phyloP scores from a whole-genome alignment of 2,888 invertebrate species.

The Ischnus inquisitorius region DNA sequence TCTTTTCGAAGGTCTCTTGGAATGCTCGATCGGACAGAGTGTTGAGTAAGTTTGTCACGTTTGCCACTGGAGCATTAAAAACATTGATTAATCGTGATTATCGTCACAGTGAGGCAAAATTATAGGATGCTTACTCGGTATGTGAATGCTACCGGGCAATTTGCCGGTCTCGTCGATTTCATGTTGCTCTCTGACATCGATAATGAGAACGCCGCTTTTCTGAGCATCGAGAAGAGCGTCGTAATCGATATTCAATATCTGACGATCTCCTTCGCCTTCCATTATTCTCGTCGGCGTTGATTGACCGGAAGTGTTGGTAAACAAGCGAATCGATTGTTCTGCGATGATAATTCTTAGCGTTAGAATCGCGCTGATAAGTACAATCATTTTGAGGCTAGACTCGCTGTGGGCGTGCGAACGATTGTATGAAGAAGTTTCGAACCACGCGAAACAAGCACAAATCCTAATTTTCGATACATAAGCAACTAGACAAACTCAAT shows the following conservation, averaged over 20 bases:
- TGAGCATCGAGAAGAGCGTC: slow-evolving; percentile 83
- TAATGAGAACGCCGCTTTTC: slow-evolving; percentile 87
- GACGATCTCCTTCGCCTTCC: slow-evolving; percentile 71
- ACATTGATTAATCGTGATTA: background rate
- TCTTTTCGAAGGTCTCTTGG: slow-evolving; percentile 86
- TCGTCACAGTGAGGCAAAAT: background rate
- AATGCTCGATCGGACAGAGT: slow-evolving; percentile 87
- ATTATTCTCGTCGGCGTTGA: slow-evolving; percentile 57
- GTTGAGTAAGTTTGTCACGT: slow-evolving; percentile 85
- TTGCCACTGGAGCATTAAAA: slow-evolving; percentile 86
- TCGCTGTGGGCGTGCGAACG: background rate
- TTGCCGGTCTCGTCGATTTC: slow-evolving; percentile 90
- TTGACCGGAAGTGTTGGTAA: slow-evolving; percentile 41
- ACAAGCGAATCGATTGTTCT: slow-evolving; percentile 32
- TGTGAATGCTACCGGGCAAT: slow-evolving; percentile 91
- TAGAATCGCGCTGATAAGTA: slow-evolving; percentile 13
- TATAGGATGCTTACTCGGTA: slow-evolving; percentile 88
- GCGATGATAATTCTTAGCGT: slow-evolving; percentile 11
- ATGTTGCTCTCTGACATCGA: slow-evolving; percentile 92
- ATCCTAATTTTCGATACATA: background rate
- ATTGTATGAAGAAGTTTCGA: background rate
- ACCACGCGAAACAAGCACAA: background rate
- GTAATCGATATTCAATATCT: slow-evolving; percentile 73
- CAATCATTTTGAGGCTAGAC: slow-evolving; percentile 37
- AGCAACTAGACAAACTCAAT: background rate